Base-by-base conservation (phyloP, 2,888 invertebrate genomes). In the Troglohyphantes excavatus region DNA sequence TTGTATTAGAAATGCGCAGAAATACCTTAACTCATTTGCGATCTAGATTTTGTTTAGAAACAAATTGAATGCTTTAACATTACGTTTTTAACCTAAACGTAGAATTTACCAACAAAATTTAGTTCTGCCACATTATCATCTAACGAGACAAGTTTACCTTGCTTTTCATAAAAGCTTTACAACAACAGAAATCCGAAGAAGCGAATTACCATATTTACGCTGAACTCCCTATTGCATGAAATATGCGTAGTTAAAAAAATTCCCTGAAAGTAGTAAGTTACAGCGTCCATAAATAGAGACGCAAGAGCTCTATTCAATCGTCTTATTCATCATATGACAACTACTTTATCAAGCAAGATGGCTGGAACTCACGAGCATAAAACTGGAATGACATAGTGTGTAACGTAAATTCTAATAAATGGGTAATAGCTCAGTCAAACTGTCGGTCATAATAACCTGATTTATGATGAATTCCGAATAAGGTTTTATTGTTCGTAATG, bases 401-500 rank as follows among this genome's bases (percentile, higher is more conserved):
- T 39, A 67, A n/a, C 82, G 88, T 89, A 89, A 89, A 89, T 82
- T 89, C 88, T 89, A 68, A 89, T 82, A 89, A 89, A 89, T 89
- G 82, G 82, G 61, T 73, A 89, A 89, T 89, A 89, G 68, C 82
- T 89, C 75, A 89, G 82, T 19, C 53, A 26, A 39, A 61, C 68
- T 89, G 82, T 68, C 82, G 75, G 67, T 76, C 88, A 76, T 83
- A 89, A 82, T 68, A 43, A 75, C 26, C 88, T 89, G 88, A 89
- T 89, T 89, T 89, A 89, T 83, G 88, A 78, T 59, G 76, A 61
- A 53, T 61, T 26, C 46, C 39, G 82, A 75, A 63, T 89, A 75
- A 39, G 73, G 59, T 89, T 89, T 89, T 89, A 89, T 89, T 89
- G 82, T 89, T 89, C 88, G 76, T 89, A 76, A 89, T 89, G 88